Evolutionary conservation across 2,888 invertebrate genomes (phyloP), one percentile per base, ranked within the genome.

Genomic region (Habroteleia sp.): DNA sequence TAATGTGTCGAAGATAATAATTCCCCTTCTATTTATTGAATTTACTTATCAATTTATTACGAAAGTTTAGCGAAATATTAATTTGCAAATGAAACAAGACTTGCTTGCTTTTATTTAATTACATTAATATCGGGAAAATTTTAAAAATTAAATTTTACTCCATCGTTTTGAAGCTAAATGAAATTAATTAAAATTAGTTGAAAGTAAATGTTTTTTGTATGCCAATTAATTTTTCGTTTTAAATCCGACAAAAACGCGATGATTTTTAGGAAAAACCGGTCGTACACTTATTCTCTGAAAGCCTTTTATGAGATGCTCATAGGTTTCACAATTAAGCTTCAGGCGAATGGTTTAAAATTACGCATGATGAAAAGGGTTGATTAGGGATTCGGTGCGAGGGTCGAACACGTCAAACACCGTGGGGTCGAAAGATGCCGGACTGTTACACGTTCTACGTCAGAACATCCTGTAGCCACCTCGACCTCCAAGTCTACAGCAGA

Each of bases 291-390:
- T n/a, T 39, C 23, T 3, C 41, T 6, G 16, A 27, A 16, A 56
- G 35, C 46, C 52, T 54, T 39, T 54, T 71, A 31, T 17, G 62
- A 54, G 54, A 42, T 50, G 46, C 62, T 62, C 54, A 27, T 54
- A 62, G 65, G 52, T 60, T 73, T 65, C 48, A 60, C 60, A 66
- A 60, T 66, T 52, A 58, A 52, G 73, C 73, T 65, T 37, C 44
- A 50, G 65, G 73, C 68, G 66, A 77, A 79, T 79, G 77, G 78
- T 44, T 82, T 81, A 80, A 80, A 87, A 86, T 86, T 86, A 85
- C 83, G 83, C 83, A 84, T 84, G 87, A 83, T 88, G 88, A 88
- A 88, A 88, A 87, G 88, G 88, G 88, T 88, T 88, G 88, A 88
- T 88, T 88, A 87, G 86, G 87, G 87, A 86, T 85, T 84, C 84